Percentiles rank a stretch among this genome's conserved stretches.
These are phyloP conservation scores for Nematopogon swammerdamellus DNA, from an alignment of 2,888 invertebrate species.

Conservation along the genomic window DNA sequence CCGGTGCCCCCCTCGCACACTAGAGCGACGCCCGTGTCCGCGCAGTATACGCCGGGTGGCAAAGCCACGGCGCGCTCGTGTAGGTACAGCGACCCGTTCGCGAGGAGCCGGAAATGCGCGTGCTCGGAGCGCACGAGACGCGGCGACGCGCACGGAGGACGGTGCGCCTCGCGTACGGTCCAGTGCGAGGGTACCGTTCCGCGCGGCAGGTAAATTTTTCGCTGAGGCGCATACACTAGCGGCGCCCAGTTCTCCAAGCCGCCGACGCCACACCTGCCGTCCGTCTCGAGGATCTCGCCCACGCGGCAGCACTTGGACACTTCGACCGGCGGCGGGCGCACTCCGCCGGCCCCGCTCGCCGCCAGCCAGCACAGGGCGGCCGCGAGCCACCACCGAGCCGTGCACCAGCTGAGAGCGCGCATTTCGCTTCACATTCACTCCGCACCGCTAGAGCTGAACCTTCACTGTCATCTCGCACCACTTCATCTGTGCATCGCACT, in stretches of 20 bases:
- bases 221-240: slow-evolving; percentile 52
- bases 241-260: slow-evolving; percentile 49
- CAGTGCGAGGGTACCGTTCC: slow-evolving; percentile 46
- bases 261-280: slow-evolving; percentile 24
- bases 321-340: slow-evolving; percentile 20
- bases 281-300: slow-evolving; percentile 40
- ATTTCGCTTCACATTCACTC: not conserved
- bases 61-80: slow-evolving; percentile 39
- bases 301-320: slow-evolving; percentile 55
- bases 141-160: slow-evolving; percentile 29
- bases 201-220: slow-evolving; percentile 29
- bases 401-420: not conserved
- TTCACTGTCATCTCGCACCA: not conserved
- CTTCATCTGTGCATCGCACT: not conserved
- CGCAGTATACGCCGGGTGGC: slow-evolving; percentile 62
- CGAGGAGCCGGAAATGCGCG: slow-evolving; percentile 55
- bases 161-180: slow-evolving; percentile 31
- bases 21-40: slow-evolving; percentile 62
- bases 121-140: slow-evolving; percentile 30
- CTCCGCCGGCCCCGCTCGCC: slow-evolving; percentile 23
- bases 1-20: slow-evolving; percentile 51
- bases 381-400: slow-evolving; percentile 79
- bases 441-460: not conserved
- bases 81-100: slow-evolving; percentile 62
- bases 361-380: slow-evolving; percentile 68